These are phyloP conservation scores for Typhlichthys subterraneus DNA, from an alignment of 2,797 vertebrate species.

Conservation along the genomic window DNA sequence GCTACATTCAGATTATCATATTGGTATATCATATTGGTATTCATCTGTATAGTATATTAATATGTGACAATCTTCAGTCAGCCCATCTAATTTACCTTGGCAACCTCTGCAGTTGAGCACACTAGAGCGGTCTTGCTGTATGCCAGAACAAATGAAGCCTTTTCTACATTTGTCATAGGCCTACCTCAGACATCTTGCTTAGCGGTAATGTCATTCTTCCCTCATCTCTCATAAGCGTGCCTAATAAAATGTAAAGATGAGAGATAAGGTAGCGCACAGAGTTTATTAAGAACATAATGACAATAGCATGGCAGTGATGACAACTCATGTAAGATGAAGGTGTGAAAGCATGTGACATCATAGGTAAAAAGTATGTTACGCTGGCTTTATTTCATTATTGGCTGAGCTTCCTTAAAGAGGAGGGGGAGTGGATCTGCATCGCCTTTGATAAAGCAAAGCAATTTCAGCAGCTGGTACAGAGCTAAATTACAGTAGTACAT, in stretches of 20 bases:
- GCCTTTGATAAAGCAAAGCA: constrained; percentile 81
- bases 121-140: constrained; percentile 22
- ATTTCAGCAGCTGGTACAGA: constrained; percentile 70
- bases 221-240: constrained; percentile 64
- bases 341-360: constrained; percentile 60
- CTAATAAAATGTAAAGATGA: constrained; percentile 76
- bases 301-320: constrained; percentile 57
- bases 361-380: constrained; percentile 56
- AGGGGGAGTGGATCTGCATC: constrained; percentile 41
- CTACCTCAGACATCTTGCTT: constrained; percentile 59
- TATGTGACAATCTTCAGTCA: constrained; percentile 4
- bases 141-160: constrained; percentile 55
- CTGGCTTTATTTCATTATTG: constrained; percentile 72
- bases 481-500: constrained; percentile 80
- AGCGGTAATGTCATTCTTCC: constrained; percentile 51
- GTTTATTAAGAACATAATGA: constrained; percentile 72
- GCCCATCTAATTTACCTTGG: constrained; percentile 22
- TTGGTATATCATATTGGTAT: not conserved
- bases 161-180: constrained; percentile 54
- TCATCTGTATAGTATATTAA: too few species aligned
- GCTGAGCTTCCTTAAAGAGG: constrained; percentile 65
- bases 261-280: constrained; percentile 60
- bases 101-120: constrained; percentile 39
- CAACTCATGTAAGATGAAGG: constrained; percentile 50
- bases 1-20: not conserved